Percentiles rank a stretch among this genome's conserved stretches.
Conservation (phyloP, 2,888 invertebrate species). For the Drosophila affinis region DNA sequence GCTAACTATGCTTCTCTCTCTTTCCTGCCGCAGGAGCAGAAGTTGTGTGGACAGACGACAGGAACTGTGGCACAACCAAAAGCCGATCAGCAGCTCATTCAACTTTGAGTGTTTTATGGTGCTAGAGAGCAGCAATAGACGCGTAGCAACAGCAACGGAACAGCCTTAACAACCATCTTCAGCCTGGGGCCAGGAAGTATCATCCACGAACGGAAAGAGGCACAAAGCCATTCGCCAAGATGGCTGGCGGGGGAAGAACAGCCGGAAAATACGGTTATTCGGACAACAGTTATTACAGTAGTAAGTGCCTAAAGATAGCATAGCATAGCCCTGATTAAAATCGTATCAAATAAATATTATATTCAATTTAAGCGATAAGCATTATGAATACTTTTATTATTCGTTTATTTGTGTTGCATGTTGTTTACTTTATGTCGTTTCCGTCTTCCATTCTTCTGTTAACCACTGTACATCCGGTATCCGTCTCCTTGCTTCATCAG, state of each 20-base stretch:
- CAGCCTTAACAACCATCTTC: conserved; percentile 19
- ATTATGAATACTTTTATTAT: conserved; percentile 11
- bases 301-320: conserved; percentile 84
- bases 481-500: not conserved
- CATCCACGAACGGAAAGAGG: conserved; percentile 29
- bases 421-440: not conserved
- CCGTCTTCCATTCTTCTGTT: conserved; percentile 4
- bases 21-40: conserved; percentile 8
- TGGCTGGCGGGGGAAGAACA: conserved; percentile 89
- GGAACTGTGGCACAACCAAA: conserved; percentile 19
- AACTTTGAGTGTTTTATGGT: conserved; percentile 40
- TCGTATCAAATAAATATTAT: conserved; percentile 23
- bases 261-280: conserved; percentile 92
- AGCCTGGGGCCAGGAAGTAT: conserved; percentile 48
- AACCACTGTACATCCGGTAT: conserved; percentile 26
- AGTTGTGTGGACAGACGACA: not conserved
- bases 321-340: conserved; percentile 7
- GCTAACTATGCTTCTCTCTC: not conserved
- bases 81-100: conserved; percentile 34
- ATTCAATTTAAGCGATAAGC: conserved; percentile 24
- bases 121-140: conserved; percentile 19
- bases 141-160: not conserved
- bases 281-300: conserved; percentile 89
- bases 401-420: not conserved
- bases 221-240: conserved; percentile 60